Base-by-base conservation (phyloP, 2,113 vertebrate genomes). In the Pseudorectes ferrugineus region DNA sequence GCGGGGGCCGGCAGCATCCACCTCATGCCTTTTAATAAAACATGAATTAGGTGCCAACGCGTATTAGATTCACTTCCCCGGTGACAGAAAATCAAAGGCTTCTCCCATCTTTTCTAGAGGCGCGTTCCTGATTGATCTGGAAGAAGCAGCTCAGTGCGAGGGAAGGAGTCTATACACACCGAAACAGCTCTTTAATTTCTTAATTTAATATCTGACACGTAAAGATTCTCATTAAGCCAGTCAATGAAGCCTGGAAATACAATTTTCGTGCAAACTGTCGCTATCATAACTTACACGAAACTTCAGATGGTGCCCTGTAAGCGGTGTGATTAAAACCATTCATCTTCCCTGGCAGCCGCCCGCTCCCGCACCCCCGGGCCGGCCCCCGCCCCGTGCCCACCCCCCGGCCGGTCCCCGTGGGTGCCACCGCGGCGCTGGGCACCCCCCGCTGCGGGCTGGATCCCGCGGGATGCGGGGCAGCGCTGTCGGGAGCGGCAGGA, bases 171-270 rank as follows among this genome's bases (percentile, higher is more conserved):
- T 96, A 95, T 95, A 94, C 91, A 88, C 97, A 96, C 97, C 70
- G 29, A 96, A 98, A 97, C 97, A 97, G 96, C 97, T 97, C 97
- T 97, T 97, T 98, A 97, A 97, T 98, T 97, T 97, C 95, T 97
- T 98, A 98, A 98, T 98, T 98, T 98, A 97, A 98, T 98, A 97
- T 97, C 94, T 98, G 97, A 98, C 98, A 98, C 96, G 96, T 98
- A 98, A 98, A 98, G 98, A 97, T 98, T 98, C 97, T 96, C 98
- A 98, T 98, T 98, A 98, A 98, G 98, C 97, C 89, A 96, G 97
- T 98, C 98, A 98, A 98, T 98, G 98, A 98, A 98, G 98, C 98
- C 97, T 98, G 95, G 97, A 97, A 93, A 97, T 97, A 98, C 98
- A 98, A 98, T 98, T 98, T 98, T 98, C 96, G 97, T 97, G 97